phyloP scores from a whole-genome alignment of 2,888 invertebrate genomes.

The Eueremaeus valkanovi region DNA sequence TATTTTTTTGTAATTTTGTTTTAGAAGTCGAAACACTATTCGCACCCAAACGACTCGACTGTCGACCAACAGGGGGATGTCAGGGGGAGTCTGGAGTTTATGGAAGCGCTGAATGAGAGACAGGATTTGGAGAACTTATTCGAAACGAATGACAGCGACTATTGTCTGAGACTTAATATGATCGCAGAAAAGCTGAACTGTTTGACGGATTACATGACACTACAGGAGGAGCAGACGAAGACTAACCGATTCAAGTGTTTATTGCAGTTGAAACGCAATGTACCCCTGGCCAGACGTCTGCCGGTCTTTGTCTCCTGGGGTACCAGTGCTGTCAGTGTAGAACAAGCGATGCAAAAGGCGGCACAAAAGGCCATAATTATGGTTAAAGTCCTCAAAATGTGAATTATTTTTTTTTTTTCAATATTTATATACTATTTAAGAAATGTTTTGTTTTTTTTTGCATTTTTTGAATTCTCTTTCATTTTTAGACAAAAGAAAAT shows the following conservation, averaged over 20 bases:
- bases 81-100: background rate
- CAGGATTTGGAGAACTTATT: background rate
- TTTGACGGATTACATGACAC: background rate
- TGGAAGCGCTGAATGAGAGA: background rate
- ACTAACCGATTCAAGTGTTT: conserved; percentile 11
- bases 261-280: background rate
- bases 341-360: conserved; percentile 15
- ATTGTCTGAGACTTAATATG: background rate
- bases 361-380: conserved; percentile 27
- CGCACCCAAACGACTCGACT: background rate
- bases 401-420: background rate
- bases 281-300: background rate
- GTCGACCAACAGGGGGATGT: too few species aligned
- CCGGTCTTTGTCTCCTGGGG: conserved; percentile 25
- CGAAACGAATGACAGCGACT: background rate
- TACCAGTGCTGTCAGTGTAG: background rate
- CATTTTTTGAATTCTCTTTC: background rate
- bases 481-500: too few species aligned
- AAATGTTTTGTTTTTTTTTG: background rate
- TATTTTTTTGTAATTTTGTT: background rate
- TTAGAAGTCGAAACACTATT: background rate
- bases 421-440: background rate
- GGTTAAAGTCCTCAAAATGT: conserved; percentile 22
- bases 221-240: background rate
- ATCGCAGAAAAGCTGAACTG: conserved; percentile 21